Evolutionary conservation across 2,797 vertebrate species (phyloP).

Genomic region (Rallus crepitans): DNA sequence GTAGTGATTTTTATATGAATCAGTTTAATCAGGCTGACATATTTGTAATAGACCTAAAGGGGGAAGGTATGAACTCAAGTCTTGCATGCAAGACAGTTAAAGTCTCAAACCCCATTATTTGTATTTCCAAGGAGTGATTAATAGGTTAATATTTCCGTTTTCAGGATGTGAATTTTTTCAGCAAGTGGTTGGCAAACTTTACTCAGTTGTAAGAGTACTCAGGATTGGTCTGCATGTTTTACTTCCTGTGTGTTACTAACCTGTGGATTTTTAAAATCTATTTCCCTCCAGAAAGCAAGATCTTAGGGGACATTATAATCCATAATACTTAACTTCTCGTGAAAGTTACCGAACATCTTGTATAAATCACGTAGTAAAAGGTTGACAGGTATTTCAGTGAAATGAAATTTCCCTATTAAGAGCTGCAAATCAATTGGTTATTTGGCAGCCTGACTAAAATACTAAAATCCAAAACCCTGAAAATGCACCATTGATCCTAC

Average conservation of each 20-base stretch:
- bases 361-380: slow-evolving; percentile 53
- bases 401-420: slow-evolving; percentile 53
- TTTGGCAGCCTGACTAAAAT: slow-evolving; percentile 34
- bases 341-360: not conserved
- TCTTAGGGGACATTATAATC: not conserved
- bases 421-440: slow-evolving; percentile 47
- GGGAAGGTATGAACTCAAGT: not conserved
- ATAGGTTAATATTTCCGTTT: not conserved
- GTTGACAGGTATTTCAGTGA: slow-evolving; percentile 53
- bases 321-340: not conserved
- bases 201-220: not conserved
- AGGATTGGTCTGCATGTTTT: not conserved
- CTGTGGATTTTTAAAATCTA: not conserved
- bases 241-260: not conserved
- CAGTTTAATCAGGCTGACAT: not conserved
- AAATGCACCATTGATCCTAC: slow-evolving; percentile 11
- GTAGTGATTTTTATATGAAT: not conserved
- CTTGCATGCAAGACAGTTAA: not conserved
- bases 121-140: not conserved
- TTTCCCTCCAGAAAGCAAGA: not conserved
- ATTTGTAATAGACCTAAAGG: not conserved
- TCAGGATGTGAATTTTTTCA: not conserved
- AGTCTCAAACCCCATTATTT: not conserved
- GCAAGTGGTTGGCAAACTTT: not conserved
- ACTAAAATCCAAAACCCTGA: slow-evolving; percentile 51